phyloP scores from a whole-genome alignment of 2,888 invertebrate species.

The Orchestes rusci region DNA sequence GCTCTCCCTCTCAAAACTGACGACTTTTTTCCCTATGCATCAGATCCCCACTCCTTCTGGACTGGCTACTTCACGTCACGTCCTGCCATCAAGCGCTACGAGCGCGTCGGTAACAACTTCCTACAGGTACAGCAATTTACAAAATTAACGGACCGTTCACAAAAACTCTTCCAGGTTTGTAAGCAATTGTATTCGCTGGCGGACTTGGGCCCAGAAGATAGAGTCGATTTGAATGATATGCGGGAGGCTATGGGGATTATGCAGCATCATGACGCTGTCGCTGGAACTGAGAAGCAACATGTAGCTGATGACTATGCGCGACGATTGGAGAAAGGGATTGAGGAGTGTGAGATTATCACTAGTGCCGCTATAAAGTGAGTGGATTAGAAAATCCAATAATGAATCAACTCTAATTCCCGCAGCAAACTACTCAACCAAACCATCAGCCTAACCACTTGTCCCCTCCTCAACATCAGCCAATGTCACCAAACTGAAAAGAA shows the following conservation, averaged over 20 bases:
- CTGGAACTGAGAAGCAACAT: slow-evolving; percentile 76
- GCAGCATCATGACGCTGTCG: slow-evolving; percentile 90
- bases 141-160: slow-evolving; percentile 80
- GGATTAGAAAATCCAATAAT: no score
- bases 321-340: slow-evolving; percentile 55
- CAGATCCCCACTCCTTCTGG: slow-evolving; percentile 80
- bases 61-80: slow-evolving; percentile 84
- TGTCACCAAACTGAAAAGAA: slow-evolving; percentile 60
- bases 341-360: slow-evolving; percentile 46
- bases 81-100: slow-evolving; percentile 70
- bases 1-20: slow-evolving; percentile 66
- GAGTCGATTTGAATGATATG: slow-evolving; percentile 52
- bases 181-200: slow-evolving; percentile 26
- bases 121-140: no score
- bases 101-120: slow-evolving; percentile 64
- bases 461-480: slow-evolving; percentile 66
- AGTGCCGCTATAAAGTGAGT: slow-evolving; percentile 16
- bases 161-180: slow-evolving; percentile 23
- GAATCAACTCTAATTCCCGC: no score
- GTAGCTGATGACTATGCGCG: slow-evolving; percentile 82
- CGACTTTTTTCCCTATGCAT: slow-evolving; percentile 88
- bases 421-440: no score
- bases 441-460: slow-evolving; percentile 52
- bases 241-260: slow-evolving; percentile 69
- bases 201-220: slow-evolving; percentile 31